phyloP scores from a whole-genome alignment of 2,797 vertebrate genomes.

The Squalus acanthias region DNA sequence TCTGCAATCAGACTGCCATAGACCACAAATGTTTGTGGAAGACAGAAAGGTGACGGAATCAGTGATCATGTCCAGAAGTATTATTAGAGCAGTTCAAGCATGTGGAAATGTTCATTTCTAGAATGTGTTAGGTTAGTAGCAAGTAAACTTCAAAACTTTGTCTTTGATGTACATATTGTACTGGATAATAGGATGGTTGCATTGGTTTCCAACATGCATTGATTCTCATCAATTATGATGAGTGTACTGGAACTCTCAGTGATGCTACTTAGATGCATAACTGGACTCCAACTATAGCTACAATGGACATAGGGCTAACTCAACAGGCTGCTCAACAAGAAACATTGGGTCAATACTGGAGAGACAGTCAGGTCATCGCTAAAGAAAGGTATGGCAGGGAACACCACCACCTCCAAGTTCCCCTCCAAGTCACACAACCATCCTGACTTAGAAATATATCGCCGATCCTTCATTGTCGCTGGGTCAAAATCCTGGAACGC shows the following conservation, averaged over 20 bases:
- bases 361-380: background rate
- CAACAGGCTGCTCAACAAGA: background rate
- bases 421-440: too few relatives aligned
- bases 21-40: too few relatives aligned
- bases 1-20: background rate
- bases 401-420: too few relatives aligned
- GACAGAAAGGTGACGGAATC: background rate
- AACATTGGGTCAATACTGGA: background rate
- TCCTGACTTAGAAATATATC: too few relatives aligned
- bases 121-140: background rate
- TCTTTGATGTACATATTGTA: background rate
- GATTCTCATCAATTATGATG: background rate
- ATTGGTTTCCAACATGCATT: background rate
- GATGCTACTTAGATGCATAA: background rate
- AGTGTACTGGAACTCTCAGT: background rate
- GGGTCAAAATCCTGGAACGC: too few relatives aligned
- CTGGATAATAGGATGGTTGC: background rate
- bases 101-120: background rate
- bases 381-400: background rate
- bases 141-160: background rate
- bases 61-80: background rate
- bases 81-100: background rate
- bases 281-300: background rate
- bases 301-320: background rate
- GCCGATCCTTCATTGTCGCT: too few relatives aligned